Conservation (phyloP, 2,113 vertebrate genomes). For the Rattus norvegicus region DNA sequence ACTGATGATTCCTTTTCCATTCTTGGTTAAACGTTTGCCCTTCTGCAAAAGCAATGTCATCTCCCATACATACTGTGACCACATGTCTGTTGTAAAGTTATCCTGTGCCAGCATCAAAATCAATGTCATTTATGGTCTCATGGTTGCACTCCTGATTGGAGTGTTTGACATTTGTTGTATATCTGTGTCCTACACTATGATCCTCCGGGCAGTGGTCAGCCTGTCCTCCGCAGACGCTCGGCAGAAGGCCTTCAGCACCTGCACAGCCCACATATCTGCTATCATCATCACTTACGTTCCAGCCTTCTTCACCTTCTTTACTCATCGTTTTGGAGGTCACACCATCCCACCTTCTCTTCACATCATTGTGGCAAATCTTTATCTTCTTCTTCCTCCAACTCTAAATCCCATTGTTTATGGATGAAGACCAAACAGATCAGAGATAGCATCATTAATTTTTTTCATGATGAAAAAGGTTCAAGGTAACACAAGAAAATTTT, state of each 20-base stretch:
- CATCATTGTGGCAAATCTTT: conserved; percentile 77
- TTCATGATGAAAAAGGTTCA: conserved; percentile 54
- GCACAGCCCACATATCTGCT: conserved; percentile 70
- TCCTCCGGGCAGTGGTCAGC: neutral
- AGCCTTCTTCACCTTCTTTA: conserved; percentile 76
- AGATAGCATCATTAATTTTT: conserved; percentile 54
- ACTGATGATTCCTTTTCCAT: conserved; percentile 39
- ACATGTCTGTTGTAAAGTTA: conserved; percentile 55
- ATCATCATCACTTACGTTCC: conserved; percentile 75
- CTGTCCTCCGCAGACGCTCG: conserved; percentile 28
- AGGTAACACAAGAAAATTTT: neutral
- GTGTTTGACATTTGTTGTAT: conserved; percentile 40
- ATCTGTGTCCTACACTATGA: conserved; percentile 45
- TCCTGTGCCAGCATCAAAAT: conserved; percentile 58
- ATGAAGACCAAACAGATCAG: conserved; percentile 78
- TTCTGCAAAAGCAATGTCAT: conserved; percentile 52
- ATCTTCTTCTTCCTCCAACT: conserved; percentile 76
- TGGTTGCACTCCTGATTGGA: neutral
- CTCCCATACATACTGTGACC: conserved; percentile 49
- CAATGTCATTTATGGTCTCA: conserved; percentile 55
- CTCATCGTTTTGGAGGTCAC: conserved; percentile 74
- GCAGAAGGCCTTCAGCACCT: conserved; percentile 68
- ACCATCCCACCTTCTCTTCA: conserved; percentile 64
- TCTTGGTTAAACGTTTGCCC: conserved; percentile 35
- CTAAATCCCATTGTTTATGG: conserved; percentile 78